phyloP scores from a whole-genome alignment of 2,888 invertebrate genomes.

The Drosophila mimetica region DNA sequence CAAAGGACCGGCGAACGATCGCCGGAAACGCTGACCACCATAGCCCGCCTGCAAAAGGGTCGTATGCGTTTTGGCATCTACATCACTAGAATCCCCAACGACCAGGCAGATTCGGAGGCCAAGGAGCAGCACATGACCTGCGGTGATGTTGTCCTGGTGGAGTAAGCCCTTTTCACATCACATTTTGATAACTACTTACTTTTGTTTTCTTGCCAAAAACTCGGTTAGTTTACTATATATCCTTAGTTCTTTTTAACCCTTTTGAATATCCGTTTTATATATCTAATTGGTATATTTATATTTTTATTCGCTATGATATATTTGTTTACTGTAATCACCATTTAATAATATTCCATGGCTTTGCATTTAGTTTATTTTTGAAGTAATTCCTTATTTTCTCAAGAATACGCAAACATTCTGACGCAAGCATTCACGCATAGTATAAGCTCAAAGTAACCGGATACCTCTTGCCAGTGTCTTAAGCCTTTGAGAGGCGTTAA shows the following conservation, averaged over 20 bases:
- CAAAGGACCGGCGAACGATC: conserved; percentile 92
- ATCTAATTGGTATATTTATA: too few species aligned
- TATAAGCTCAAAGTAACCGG: conserved; percentile 2
- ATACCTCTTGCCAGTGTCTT: conserved; percentile 37
- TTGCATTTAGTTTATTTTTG: background rate
- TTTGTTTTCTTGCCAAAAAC: background rate
- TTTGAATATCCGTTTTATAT: too few species aligned
- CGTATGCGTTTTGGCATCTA: conserved; percentile 94
- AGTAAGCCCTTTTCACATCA: background rate
- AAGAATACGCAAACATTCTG: background rate
- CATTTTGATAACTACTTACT: background rate
- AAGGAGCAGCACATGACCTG: conserved; percentile 31
- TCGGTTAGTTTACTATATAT: background rate
- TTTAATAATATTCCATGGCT: too few species aligned
- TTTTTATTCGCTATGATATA: background rate
- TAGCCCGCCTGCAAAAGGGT: conserved; percentile 90
- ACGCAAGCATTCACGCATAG: background rate
- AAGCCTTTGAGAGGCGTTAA: conserved; percentile 8
- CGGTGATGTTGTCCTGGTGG: conserved; percentile 48
- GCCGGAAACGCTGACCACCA: conserved; percentile 90
- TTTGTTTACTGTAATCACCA: background rate
- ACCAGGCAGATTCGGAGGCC: background rate
- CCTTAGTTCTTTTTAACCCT: background rate
- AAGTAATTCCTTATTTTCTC: background rate
- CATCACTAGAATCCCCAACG: conserved; percentile 83